Evolutionary conservation across 2,113 vertebrate species (phyloP), one percentile per base, ranked within the genome.

Genomic region (Thinocorus orbignyianus): DNA sequence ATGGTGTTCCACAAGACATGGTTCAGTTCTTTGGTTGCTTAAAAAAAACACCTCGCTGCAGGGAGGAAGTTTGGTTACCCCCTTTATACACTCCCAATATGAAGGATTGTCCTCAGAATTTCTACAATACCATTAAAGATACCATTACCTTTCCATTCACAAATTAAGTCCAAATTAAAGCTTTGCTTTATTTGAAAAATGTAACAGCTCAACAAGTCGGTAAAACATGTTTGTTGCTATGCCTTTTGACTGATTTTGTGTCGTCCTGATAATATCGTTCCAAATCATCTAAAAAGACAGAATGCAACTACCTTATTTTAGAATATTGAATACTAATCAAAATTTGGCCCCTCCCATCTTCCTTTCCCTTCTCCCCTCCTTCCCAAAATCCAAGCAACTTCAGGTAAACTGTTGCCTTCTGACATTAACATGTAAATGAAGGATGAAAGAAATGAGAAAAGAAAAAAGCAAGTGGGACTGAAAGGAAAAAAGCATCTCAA

Each of bases 11-110:
- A 55, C 39, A 65, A n/a, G 15, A 46, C 15, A 44, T 1, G 1
- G 7, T 2, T 58, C 35, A 26, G 10, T 0, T 11, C 26, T 77
- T n/a, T 37, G 10, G 4, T 5, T 73, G 18, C n/a, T 61, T 0
- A 4, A 61, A 51, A 79, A 79, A 80, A 74, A 6, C 73, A 5
- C 5, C 17, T 57, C 2, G 1, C 7, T 25, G 12, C 13, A 65
- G 23, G 55, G 13, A 52, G 7, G 6, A 76, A 4, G 11, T 30
- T 54, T 49, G 5, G 5, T 31, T 31, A 35, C 7, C 20, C 31
- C 13, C 10, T 31, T 7, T 28, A 41, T 16, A 54, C 6, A 19
- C 11, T 41, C 20, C 6, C 5, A 35, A 4, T 14, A 30, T 6
- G 37, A 81, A 66, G 8, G 9, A 6, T 4, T 70, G 9, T 12